Evolutionary conservation across 2,113 vertebrate genomes (phyloP), one percentile per base, ranked within the genome.

Genomic region (Hassar affinis): DNA sequence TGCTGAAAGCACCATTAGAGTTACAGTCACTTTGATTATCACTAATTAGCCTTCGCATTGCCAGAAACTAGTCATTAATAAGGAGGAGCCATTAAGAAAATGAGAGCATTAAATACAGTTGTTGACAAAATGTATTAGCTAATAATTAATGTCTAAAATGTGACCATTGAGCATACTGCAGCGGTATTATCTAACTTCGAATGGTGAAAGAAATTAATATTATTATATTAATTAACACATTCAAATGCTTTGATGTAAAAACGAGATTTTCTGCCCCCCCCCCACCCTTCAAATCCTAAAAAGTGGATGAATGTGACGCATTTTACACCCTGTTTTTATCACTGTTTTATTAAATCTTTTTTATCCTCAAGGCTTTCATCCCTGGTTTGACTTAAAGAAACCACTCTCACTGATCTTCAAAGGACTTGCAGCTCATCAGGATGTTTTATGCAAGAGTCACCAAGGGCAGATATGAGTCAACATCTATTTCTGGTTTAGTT

Each of bases 401-500:
- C 38, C 68, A 38, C 45, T 74, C 81, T 77, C 7, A 35, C 35
- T 47, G 56, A 42, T 61, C 66, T 74, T 84, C 78, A 78, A 61
- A 81, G 75, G 52, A 68, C 30, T 69, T 52, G 45, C 80, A 51
- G 64, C 62, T 77, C 80, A 71, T 66, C 54, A 47, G 33, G 78
- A 59, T 56, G 69, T 84, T 81, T 86, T 84, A 80, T 79, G 38
- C 71, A 77, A 84, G 78, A 77, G 51, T 68, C 27, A 57, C 80
- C 59, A 69, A 87, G 85, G 78, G 71, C 66, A n/a, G 68, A 22
- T 35, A 78, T 86, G 72, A 86, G 82, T 84, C 86, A 84, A 71
- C 74, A 64, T 84, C 86, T 84, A 87, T 87, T 87, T 79, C 74
- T 81, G 83, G 86, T 81, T 22, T 35, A 72, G 66, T 84, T 83